Evolutionary conservation across 2,888 invertebrate genomes (phyloP).

Genomic region (Notocelia uddmanniana): DNA sequence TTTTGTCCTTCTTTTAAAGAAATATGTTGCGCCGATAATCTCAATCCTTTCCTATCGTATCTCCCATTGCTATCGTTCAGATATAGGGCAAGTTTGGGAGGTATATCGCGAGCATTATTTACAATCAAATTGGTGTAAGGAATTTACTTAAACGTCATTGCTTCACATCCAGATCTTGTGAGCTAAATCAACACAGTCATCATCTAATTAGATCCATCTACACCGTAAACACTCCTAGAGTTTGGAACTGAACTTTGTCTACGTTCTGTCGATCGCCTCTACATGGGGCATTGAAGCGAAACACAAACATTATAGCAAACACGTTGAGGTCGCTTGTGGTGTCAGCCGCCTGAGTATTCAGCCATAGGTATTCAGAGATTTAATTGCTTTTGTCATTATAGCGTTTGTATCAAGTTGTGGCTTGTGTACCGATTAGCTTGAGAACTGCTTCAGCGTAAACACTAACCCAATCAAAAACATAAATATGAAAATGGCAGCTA

Average conservation of each 20-base stretch:
- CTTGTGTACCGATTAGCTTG: neutral
- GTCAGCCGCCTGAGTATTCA: neutral
- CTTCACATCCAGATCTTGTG: neutral
- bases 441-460: neutral
- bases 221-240: constrained; percentile 24
- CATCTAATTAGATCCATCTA: constrained; percentile 27
- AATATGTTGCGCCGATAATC: too few species aligned
- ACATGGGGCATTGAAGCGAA: constrained; percentile 17
- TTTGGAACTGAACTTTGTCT: constrained; percentile 26
- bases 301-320: constrained; percentile 36
- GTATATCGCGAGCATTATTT: too few species aligned
- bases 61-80: too few species aligned
- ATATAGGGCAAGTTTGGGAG: too few species aligned
- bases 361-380: neutral
- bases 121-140: neutral
- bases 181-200: constrained; percentile 3
- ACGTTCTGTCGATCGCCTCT: constrained; percentile 17
- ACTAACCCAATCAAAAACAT: neutral
- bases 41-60: too few species aligned
- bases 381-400: neutral
- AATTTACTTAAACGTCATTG: neutral
- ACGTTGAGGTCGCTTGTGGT: constrained; percentile 9
- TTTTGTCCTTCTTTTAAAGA: too few species aligned
- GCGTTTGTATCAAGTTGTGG: neutral
- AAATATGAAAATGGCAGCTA: too few species aligned